Base-by-base conservation (phyloP, 2,113 vertebrate species). In the Actinemys pallida region DNA sequence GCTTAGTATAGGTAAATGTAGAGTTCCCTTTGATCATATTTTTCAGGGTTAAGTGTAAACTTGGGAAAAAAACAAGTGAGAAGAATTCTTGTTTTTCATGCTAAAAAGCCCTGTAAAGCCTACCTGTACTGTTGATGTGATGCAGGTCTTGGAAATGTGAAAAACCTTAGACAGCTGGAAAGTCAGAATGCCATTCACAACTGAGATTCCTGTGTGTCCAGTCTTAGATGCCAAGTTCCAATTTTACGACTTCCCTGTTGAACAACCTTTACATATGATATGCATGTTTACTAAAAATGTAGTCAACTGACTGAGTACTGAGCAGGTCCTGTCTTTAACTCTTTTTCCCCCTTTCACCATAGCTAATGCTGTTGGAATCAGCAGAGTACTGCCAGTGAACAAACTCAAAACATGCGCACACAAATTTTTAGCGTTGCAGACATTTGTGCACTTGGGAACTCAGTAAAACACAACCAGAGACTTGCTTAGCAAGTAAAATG, bases 341-440 rank as follows among this genome's bases (percentile, higher is more conserved):
- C 9, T 59, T 2, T 57, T 29, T 82, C 83, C 3, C 16, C 2
- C 52, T 24, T 6, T 80, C 52, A 72, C 57, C 20, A 47, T 22
- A 12, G 53, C 20, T 92, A 13, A 57, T 47, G 7, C 3, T 86
- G 16, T 87, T 96, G 79, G n/a, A 76, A 50, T 75, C 0, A 0
- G 25, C 29, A 59, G 19, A 8, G 6, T 3, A 3, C 88, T 91
- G 53, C 31, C n/a, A 53, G 45, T 72, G 22, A 22, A 13, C 27
- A 56, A 81, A 47, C 78, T 52, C n/a, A 69, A 59, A 94, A n/a
- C 17, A 4, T 65, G 25, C 80, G 39, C 31, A 14, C 29, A 13
- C 17, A 24, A 0, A 0, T 4, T 3, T 10, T 29, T 87, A 86
- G 81, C 27, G 12, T 90, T 1, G 0, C n/a, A 65, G 6, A 52